Conservation (phyloP, 2,888 invertebrate genomes). For the Salpingus planirostris region DNA sequence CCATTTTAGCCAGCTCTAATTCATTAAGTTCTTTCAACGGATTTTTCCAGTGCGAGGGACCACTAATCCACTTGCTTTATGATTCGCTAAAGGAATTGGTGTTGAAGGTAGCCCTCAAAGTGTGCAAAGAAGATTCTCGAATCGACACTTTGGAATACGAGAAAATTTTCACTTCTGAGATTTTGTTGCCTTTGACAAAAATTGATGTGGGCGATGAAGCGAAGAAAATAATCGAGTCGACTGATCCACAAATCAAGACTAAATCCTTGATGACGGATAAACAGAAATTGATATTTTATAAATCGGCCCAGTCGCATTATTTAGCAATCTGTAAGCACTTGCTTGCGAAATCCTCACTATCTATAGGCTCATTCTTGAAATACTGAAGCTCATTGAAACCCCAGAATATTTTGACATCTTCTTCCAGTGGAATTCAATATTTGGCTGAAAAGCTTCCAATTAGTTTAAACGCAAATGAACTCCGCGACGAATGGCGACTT, state of each 20-base stretch:
- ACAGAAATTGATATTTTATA: neutral
- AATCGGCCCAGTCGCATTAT: neutral
- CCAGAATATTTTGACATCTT: neutral
- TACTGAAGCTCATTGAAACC: neutral
- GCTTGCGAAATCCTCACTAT: neutral
- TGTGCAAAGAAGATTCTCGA: neutral
- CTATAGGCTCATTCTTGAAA: neutral
- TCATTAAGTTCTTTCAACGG: neutral
- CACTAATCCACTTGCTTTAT: neutral
- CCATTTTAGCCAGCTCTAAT: neutral
- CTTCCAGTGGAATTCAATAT: neutral
- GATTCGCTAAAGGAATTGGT: neutral
- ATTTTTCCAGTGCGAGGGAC: neutral
- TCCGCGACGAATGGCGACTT: neutral
- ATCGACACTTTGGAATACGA: neutral
- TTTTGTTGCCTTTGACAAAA: neutral
- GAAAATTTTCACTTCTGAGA: neutral
- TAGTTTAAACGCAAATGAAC: neutral
- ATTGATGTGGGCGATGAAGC: neutral
- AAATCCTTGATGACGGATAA: neutral
- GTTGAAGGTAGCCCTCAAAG: neutral
- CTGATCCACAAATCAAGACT: too few relatives aligned
- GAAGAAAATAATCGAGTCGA: neutral
- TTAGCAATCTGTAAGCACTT: neutral
- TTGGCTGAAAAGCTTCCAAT: neutral